Percentiles rank a stretch among this genome's conserved stretches.
Evolutionary conservation across 1,140 invertebrate species (phyloP).

Genomic region (Bombus terrestris): DNA sequence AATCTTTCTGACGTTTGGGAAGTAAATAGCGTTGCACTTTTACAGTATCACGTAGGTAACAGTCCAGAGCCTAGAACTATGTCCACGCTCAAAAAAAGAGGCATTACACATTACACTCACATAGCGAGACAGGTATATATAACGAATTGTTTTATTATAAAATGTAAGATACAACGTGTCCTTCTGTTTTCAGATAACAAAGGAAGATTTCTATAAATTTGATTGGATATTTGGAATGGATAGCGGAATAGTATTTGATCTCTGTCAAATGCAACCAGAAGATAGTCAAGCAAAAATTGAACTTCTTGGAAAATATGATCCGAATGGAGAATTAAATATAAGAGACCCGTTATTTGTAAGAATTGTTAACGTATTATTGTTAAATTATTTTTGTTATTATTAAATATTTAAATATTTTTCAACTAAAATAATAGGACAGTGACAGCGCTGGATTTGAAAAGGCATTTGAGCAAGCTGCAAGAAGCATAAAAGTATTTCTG

Average conservation of each 20-base stretch:
- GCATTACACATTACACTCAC: conserved; percentile 88
- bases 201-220: conserved; percentile 89
- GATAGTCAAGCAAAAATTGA: conserved; percentile 88
- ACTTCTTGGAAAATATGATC: conserved; percentile 92
- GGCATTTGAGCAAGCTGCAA: conserved; percentile 88
- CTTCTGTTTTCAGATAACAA: conserved; percentile 83
- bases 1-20: conserved; percentile 87
- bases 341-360: conserved; percentile 94
- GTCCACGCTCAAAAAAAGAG: conserved; percentile 87
- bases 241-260: conserved; percentile 89
- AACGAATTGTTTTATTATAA: conserved; percentile 44
- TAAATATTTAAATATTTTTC: conserved; percentile 28
- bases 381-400: conserved; percentile 12
- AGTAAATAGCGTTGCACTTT: conserved; percentile 94
- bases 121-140: conserved; percentile 87
- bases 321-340: conserved; percentile 90
- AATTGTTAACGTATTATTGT: conserved; percentile 48
- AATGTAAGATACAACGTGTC: not conserved
- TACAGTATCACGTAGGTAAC: conserved; percentile 92
- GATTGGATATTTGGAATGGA: conserved; percentile 97
- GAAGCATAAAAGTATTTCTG: conserved; percentile 87
- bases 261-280: conserved; percentile 86
- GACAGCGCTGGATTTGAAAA: conserved; percentile 87
- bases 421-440: conserved; percentile 82
- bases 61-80: conserved; percentile 90